These are phyloP conservation scores for Cyprinella venusta DNA, from an alignment of 2,797 vertebrate genomes.

Conservation along the genomic window DNA sequence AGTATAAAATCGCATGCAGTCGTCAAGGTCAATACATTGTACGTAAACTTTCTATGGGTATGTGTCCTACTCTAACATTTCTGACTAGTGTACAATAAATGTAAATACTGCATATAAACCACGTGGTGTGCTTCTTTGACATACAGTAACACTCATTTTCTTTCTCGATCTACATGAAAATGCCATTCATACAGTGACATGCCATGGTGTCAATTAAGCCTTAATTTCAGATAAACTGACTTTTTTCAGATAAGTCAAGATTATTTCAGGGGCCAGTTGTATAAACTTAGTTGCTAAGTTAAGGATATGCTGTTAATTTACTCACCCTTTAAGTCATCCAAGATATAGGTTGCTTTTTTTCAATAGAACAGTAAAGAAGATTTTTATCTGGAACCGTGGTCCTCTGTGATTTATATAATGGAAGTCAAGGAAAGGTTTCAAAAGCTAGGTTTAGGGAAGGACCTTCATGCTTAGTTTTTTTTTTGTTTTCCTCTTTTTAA, in stretches of 20 bases:
- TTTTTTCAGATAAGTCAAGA: too few species aligned
- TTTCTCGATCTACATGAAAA: not conserved
- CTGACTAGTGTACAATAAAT: slow-evolving; percentile 59
- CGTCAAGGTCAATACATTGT: slow-evolving; percentile 19
- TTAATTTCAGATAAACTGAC: too few species aligned
- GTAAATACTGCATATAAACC: slow-evolving; percentile 47
- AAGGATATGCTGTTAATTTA: not conserved
- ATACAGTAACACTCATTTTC: not conserved
- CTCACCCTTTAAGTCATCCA: too few species aligned
- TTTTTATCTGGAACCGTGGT: too few species aligned
- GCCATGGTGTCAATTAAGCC: too few species aligned
- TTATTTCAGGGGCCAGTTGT: too few species aligned
- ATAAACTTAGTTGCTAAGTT: not conserved
- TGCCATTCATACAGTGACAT: not conserved
- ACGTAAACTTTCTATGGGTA: slow-evolving; percentile 43
- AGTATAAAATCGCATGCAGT: slow-evolving; percentile 51
- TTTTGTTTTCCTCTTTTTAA: too few species aligned
- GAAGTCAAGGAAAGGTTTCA: too few species aligned
- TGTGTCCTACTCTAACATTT: slow-evolving; percentile 43
- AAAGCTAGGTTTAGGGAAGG: not conserved
- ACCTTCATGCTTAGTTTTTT: not conserved
- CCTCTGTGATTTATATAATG: too few species aligned
- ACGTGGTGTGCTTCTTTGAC: not conserved
- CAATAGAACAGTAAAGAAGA: too few species aligned
- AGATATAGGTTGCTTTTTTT: too few species aligned